Conservation (phyloP, 2,797 vertebrate genomes). For the Mormyrops attenuatus region DNA sequence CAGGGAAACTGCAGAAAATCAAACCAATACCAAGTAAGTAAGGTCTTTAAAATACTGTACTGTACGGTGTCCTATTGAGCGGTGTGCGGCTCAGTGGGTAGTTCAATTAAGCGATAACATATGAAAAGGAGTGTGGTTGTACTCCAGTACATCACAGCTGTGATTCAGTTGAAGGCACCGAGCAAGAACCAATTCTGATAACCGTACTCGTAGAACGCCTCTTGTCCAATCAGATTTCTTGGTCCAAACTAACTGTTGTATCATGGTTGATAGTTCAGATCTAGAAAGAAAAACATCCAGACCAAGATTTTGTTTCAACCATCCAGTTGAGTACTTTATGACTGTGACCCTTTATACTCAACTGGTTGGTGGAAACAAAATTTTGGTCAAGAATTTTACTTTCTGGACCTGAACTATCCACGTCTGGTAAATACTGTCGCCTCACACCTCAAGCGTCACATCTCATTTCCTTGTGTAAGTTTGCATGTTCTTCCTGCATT, state of each 20-base stretch:
- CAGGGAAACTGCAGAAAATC: constrained; percentile 93
- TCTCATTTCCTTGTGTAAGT: neutral
- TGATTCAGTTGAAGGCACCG: neutral
- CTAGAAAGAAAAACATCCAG: neutral
- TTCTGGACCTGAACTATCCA: neutral
- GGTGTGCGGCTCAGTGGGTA: neutral
- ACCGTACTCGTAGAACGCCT: too few species aligned
- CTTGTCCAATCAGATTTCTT: too few species aligned
- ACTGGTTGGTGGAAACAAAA: neutral
- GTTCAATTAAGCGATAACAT: neutral
- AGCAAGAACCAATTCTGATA: neutral
- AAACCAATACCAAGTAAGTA: constrained; percentile 86
- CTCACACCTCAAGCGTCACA: neutral
- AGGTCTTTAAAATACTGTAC: neutral
- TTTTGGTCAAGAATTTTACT: neutral
- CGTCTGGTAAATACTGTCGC: neutral
- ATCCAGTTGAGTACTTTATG: neutral
- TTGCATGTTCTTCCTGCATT: neutral
- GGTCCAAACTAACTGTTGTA: too few species aligned
- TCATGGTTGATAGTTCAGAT: neutral
- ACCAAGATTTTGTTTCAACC: neutral
- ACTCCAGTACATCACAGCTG: neutral
- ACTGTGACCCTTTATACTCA: neutral
- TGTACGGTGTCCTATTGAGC: neutral
- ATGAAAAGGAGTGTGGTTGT: neutral